Base-by-base conservation (phyloP, 2,888 invertebrate genomes). In the Criorhina ranunculi region DNA sequence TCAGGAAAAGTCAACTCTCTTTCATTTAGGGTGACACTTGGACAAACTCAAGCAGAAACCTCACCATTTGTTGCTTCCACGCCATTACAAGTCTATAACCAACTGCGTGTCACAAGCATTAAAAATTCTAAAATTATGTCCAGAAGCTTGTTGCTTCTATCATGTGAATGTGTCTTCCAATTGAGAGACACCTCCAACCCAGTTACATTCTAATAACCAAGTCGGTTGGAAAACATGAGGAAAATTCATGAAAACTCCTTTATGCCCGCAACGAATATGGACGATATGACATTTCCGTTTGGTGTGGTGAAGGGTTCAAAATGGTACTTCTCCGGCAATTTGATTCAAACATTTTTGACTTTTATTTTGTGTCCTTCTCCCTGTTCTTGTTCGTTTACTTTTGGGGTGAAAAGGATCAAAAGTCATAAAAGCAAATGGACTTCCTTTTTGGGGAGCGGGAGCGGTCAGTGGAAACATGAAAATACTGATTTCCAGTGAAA, bases 111-210 rank as follows among this genome's bases (percentile, higher is more conserved):
- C 40, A 42, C 19, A 42, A 42, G 62, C 19, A 42, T 62, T 73
- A 73, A 60, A 60, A 73, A 73, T 73, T 37, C 42, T 62, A 17
- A 51, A 51, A 73, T 60, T 42, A 62, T 31, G 51, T 17, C 42
- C 33, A 33, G 11, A 19, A 75, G 29, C 55, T 67, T 76, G 76
- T 76, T 67, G 76, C 76, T 76, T 66, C 42, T 62, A 51, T 69
- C 75, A 37, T 55, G 42, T 67, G 31, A 35, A 55, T 33, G 33
- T 75, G 64, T 59, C 57, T 0, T 69, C 44, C 67, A 44, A 42
- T 46, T 35, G 35, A 46, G 46, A 11, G 0, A n/a, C 19, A n/a
- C 11, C 31, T 15, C 5, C 49, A 19, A 12, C 24, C 24, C 19
- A 1, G 19, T 5, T 5, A 6, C 19, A 9, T 5, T 15, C 57